These are phyloP conservation scores for Drosophila equinoxialis DNA, from an alignment of 1,140 invertebrate species.

Conservation along the genomic window DNA sequence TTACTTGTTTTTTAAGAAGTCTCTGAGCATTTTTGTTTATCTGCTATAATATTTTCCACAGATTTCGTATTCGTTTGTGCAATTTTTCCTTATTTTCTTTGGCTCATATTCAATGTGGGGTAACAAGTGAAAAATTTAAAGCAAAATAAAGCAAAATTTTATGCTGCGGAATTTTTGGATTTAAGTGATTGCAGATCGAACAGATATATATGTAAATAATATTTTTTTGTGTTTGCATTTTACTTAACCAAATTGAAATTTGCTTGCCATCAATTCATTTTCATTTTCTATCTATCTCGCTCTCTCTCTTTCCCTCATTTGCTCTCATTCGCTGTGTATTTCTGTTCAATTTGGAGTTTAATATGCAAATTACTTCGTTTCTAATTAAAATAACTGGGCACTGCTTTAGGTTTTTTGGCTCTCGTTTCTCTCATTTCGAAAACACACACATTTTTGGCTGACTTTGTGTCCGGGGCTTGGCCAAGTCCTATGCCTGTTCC, in stretches of 20 bases:
- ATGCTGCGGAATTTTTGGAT: no score
- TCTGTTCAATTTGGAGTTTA: constrained; percentile 36
- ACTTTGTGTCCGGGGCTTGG: constrained; percentile 34
- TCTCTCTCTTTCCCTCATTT: constrained; percentile 3
- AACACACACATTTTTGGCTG: constrained; percentile 70
- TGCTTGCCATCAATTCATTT: constrained; percentile 1
- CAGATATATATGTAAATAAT: neutral
- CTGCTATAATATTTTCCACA: no score
- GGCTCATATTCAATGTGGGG: no score
- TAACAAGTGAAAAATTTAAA: no score
- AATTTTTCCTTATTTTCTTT: no score
- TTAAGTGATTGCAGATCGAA: neutral
- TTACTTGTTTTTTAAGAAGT: no score
- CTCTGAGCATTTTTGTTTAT: no score
- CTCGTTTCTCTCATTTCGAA: constrained; percentile 46
- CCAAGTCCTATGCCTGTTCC: neutral
- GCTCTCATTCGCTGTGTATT: neutral
- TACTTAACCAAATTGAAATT: constrained; percentile 3
- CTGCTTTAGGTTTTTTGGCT: constrained; percentile 60
- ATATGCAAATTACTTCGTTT: constrained; percentile 79
- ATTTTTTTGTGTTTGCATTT: neutral
- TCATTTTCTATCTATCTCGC: neutral
- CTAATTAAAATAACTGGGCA: constrained; percentile 79
- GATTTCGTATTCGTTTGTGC: no score
- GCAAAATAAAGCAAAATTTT: no score